Conservation (phyloP, 2,113 vertebrate species). For the Carassius gibelio region DNA sequence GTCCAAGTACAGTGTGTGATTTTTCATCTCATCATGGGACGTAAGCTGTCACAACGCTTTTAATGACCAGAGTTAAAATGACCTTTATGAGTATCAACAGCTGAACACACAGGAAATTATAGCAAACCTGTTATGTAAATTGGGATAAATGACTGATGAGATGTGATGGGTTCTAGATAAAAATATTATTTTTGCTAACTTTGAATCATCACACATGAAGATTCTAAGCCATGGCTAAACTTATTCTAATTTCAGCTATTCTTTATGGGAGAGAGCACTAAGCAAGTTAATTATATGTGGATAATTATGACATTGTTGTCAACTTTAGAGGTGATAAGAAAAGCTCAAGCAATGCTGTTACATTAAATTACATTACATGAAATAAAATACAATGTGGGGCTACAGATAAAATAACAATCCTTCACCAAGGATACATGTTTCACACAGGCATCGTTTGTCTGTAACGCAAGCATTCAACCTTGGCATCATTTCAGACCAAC, state of each 20-base stretch:
- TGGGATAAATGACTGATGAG: slow-evolving; percentile 16
- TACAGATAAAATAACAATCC: not conserved
- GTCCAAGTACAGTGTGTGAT: slow-evolving; percentile 27
- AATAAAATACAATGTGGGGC: not conserved
- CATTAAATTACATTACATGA: not conserved
- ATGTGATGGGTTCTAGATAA: not conserved
- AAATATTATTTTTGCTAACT: not conserved
- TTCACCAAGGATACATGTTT: not conserved
- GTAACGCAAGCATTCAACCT: not conserved
- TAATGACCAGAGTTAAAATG: slow-evolving; percentile 35
- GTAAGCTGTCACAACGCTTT: slow-evolving; percentile 47
- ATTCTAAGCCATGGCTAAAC: not conserved
- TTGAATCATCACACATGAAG: not conserved
- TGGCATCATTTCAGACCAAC: not conserved
- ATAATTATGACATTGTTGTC: not conserved
- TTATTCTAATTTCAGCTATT: not conserved
- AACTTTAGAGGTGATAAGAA: not conserved
- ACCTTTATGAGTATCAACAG: slow-evolving; percentile 35
- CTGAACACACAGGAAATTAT: slow-evolving; percentile 20
- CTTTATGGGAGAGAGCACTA: not conserved
- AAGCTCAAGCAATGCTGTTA: not conserved
- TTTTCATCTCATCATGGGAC: slow-evolving; percentile 29
- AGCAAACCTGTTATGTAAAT: slow-evolving; percentile 2
- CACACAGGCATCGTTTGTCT: not conserved
- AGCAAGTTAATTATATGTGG: not conserved